Evolutionary conservation across 2,888 invertebrate species (phyloP).

Genomic region (Meliscaeva auricollis): DNA sequence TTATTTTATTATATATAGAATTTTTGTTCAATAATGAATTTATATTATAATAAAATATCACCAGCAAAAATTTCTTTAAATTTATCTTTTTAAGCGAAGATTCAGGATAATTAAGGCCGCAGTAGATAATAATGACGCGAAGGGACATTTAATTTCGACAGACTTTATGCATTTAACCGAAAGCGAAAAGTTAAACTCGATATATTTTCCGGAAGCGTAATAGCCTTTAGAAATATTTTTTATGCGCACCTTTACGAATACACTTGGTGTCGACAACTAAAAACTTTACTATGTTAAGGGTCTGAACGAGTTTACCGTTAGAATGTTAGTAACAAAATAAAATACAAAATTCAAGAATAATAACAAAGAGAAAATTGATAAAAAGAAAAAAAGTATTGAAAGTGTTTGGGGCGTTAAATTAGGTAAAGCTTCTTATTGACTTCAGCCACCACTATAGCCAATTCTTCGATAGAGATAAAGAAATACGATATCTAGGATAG

Average conservation of each 20-base stretch:
- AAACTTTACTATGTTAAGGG: conserved; percentile 42
- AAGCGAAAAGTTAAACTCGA: not conserved
- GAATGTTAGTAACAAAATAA: not conserved
- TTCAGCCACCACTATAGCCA: not conserved
- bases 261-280: conserved; percentile 62
- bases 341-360: conserved; percentile 4
- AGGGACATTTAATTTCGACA: not conserved
- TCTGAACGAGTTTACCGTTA: conserved; percentile 23
- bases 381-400: not conserved
- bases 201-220: not conserved
- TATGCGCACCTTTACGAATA: conserved; percentile 44
- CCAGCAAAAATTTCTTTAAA: too few species aligned
- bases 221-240: not conserved
- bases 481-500: conserved; percentile 15
- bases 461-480: conserved; percentile 11
- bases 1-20: too few species aligned
- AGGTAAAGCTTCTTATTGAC: conserved; percentile 12
- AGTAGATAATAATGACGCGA: not conserved
- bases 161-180: not conserved
- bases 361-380: not conserved
- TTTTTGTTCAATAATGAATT: too few species aligned
- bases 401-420: conserved; percentile 16
- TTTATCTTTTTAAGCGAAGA: too few species aligned
- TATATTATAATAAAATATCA: too few species aligned
- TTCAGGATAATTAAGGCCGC: too few species aligned